phyloP scores from a whole-genome alignment of 2,888 invertebrate genomes.

The Thera obeliscata region DNA sequence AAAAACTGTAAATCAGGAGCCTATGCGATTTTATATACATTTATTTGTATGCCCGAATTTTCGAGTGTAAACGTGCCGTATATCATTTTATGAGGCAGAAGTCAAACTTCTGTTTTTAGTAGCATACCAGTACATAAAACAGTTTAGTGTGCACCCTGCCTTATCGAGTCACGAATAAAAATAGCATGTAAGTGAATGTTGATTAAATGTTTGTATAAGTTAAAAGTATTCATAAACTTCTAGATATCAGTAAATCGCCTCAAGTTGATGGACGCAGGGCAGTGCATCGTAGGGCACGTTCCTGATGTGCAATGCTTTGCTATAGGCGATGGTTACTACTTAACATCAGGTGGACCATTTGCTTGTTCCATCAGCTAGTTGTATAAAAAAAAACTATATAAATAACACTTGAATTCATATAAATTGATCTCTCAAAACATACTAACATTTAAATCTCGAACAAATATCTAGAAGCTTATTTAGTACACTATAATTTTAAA shows the following conservation, averaged over 20 bases:
- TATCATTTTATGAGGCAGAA: slow-evolving; percentile 21
- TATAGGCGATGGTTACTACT: no score
- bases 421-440: background rate
- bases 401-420: background rate
- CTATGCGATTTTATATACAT: background rate
- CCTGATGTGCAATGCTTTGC: no score
- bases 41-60: background rate
- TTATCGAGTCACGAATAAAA: slow-evolving; percentile 23
- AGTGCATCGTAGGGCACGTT: no score
- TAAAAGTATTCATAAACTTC: slow-evolving; percentile 7
- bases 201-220: slow-evolving; percentile 16
- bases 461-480: slow-evolving; percentile 15
- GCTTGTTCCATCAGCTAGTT: no score
- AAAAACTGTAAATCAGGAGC: background rate
- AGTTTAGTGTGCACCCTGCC: slow-evolving; percentile 24
- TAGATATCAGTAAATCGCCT: slow-evolving; percentile 9
- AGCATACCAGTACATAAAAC: slow-evolving; percentile 24
- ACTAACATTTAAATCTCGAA: slow-evolving; percentile 9
- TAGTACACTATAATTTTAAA: slow-evolving; percentile 17
- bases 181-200: slow-evolving; percentile 27
- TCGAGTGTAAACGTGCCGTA: slow-evolving; percentile 7
- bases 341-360: no score
- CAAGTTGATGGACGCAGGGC: no score
- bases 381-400: background rate
- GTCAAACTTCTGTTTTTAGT: slow-evolving; percentile 29